Evolutionary conservation across 1,140 invertebrate species (phyloP), one percentile per base, ranked within the genome.

Genomic region (Ctenoplectra terminalis): DNA sequence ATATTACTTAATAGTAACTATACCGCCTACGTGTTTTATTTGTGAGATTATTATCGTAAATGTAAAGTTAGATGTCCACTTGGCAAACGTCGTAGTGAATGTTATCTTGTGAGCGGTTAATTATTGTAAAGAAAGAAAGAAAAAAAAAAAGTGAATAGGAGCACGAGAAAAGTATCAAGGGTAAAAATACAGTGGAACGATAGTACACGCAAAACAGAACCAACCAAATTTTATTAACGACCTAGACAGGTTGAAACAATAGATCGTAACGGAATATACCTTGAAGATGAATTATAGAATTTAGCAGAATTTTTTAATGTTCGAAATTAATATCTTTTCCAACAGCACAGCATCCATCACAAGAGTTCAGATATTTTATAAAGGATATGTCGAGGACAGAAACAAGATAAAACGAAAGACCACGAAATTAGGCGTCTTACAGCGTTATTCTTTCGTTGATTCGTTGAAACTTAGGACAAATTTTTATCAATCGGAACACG

Each of bases 21-120:
- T 82, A 82, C 66, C 84, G 70, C 73, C 56, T 87, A 84, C 75
- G 61, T 87, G 82, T 87, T 87, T 81, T 85, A 87, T 87, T 82
- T 87, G 79, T 84, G 86, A 87, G 82, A 87, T 87, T 87, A 87
- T 84, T 84, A 73, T 64, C 75, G 82, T 84, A 84, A 87, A 69
- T 87, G 58, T 84, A 63, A 84, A 87, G 56, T 50, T 87, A 87
- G 82, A 77, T 87, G 69, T 69, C 81, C 64, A 84, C 20, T 83
- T 72, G 75, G 48, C 52, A 61, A 46, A 69, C 60, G 60, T 52
- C 52, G 60, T 81, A 83, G 71, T 56, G 80, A 69, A 43, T 67
- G 67, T 80, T 87, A 63, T 23, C 64, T 67, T 31, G 60, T 31
- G 72, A 75, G 37, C 52, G 76, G 54, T 78, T 70, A n/a, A 71